phyloP scores from a whole-genome alignment of 2,888 invertebrate genomes.

The Selenia dentaria region DNA sequence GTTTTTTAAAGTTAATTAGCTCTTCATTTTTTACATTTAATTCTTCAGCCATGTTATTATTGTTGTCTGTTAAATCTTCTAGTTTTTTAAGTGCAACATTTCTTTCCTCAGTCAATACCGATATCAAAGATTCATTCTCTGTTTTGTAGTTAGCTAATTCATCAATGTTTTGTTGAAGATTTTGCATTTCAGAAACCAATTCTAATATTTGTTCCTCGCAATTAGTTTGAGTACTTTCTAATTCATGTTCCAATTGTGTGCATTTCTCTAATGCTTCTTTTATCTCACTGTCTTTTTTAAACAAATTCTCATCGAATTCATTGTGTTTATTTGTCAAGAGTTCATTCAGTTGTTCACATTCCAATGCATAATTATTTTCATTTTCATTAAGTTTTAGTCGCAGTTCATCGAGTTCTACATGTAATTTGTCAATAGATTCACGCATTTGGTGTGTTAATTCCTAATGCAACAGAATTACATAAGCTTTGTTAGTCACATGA shows the following conservation, averaged over 20 bases:
- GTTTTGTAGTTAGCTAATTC: constrained; percentile 40
- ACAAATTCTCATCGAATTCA: constrained; percentile 48
- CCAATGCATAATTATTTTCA: constrained; percentile 44
- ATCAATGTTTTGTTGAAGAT: constrained; percentile 43
- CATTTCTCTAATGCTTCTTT: constrained; percentile 51
- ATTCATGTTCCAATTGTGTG: constrained; percentile 41
- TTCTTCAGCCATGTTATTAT: constrained; percentile 35
- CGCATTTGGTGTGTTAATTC: constrained; percentile 48
- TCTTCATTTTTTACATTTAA: constrained; percentile 39
- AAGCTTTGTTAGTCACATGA: constrained; percentile 20
- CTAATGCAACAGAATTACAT: constrained; percentile 53
- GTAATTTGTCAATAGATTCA: constrained; percentile 50
- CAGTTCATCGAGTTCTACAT: constrained; percentile 54
- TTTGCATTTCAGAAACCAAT: constrained; percentile 39
- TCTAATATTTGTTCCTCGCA: constrained; percentile 42
- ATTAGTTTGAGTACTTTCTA: constrained; percentile 40
- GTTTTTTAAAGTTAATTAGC: constrained; percentile 38
- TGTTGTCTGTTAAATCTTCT: constrained; percentile 32
- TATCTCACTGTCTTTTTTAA: constrained; percentile 54
- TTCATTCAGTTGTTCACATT: constrained; percentile 49
- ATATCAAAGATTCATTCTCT: constrained; percentile 29
- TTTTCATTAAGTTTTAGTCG: constrained; percentile 51
- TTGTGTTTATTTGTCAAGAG: constrained; percentile 47
- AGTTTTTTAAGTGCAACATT: constrained; percentile 25
- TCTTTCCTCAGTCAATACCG: constrained; percentile 39